A percentile compares a stretch with the other conserved stretches of the same genome.
phyloP scores from a whole-genome alignment of 1,140 invertebrate species.

The Lucilia sericata region DNA sequence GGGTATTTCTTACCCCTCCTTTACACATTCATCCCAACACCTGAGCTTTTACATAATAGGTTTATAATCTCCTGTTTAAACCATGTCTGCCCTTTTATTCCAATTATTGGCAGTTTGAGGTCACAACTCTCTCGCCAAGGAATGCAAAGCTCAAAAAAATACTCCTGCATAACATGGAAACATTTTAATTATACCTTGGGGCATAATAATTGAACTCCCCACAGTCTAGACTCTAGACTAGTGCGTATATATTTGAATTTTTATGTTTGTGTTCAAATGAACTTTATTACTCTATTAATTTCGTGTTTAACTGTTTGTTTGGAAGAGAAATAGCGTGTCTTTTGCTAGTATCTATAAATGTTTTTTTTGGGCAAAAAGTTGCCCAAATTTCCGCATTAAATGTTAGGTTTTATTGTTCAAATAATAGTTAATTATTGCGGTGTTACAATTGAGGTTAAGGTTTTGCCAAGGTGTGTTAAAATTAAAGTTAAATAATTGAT shows the following conservation, averaged over 20 bases:
- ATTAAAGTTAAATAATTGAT: too few species aligned
- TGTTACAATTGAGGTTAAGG: too few species aligned
- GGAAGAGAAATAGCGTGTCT: too few species aligned
- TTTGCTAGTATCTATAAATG: background rate
- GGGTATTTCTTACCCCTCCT: too few species aligned
- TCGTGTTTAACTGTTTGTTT: background rate
- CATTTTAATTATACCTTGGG: constrained; percentile 13
- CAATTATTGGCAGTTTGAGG: background rate
- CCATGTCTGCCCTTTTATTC: background rate
- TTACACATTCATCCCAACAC: too few species aligned
- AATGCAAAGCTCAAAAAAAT: too few species aligned
- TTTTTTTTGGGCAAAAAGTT: background rate
- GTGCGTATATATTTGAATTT: background rate
- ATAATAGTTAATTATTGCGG: too few species aligned
- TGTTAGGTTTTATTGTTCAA: too few species aligned
- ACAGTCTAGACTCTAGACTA: background rate
- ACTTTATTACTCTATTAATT: background rate
- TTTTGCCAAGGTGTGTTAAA: too few species aligned
- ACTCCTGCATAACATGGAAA: background rate
- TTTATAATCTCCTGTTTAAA: background rate
- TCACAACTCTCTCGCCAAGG: background rate
- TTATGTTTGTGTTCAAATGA: background rate
- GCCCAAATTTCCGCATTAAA: too few species aligned
- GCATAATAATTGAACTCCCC: constrained; percentile 9
- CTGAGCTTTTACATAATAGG: background rate